Percentiles rank a stretch among this genome's conserved stretches.
Evolutionary conservation across 2,888 invertebrate genomes (phyloP).

Genomic region (Microplitis deprimator): DNA sequence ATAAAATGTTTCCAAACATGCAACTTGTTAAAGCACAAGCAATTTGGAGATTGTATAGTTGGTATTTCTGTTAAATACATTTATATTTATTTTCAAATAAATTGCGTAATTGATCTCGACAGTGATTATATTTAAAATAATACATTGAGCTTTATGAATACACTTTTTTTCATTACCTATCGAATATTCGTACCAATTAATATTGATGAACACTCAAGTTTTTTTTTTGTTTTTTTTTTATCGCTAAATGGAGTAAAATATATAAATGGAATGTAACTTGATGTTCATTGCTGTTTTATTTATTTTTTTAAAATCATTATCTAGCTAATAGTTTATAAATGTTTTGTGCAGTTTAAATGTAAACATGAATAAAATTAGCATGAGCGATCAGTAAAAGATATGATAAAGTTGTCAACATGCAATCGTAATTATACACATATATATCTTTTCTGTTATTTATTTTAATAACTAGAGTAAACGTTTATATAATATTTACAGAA

Average conservation of each 20-base stretch:
- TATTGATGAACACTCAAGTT: not conserved
- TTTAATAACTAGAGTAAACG: not conserved
- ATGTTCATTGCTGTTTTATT: not conserved
- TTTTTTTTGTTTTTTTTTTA: not conserved
- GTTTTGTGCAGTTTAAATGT: not conserved
- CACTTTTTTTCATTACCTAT: not conserved
- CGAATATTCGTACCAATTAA: not conserved
- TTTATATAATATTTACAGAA: not conserved
- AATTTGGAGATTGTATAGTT: too few species aligned
- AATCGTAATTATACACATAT: constrained; percentile 18
- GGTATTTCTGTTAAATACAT: not conserved
- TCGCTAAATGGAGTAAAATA: not conserved
- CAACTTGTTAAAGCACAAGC: too few species aligned
- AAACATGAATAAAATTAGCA: constrained; percentile 14
- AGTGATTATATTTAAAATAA: not conserved
- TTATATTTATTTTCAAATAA: not conserved
- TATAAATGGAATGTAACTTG: not conserved
- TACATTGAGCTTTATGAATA: not conserved
- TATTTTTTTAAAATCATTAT: not conserved
- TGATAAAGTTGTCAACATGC: constrained; percentile 33
- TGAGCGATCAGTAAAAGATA: not conserved
- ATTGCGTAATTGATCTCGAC: not conserved
- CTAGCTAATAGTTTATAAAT: constrained; percentile 3
- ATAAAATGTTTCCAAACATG: too few species aligned
- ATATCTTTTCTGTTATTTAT: not conserved